These are phyloP conservation scores for Andrena bucephala DNA, from an alignment of 2,888 invertebrate genomes.

Conservation along the genomic window DNA sequence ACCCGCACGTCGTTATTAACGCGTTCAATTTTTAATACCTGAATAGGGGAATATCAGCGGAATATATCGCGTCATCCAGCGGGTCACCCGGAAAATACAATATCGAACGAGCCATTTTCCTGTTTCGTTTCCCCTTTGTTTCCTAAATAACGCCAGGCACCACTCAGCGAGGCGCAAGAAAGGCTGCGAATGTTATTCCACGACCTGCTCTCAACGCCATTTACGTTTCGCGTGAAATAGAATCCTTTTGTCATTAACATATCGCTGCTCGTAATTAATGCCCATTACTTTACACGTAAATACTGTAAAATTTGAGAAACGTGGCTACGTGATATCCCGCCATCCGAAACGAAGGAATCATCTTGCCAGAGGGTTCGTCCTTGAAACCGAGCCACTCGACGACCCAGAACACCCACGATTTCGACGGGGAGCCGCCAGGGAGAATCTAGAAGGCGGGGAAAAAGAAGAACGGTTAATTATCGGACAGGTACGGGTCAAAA, in stretches of 20 bases:
- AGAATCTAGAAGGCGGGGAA: neutral
- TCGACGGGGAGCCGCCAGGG: neutral
- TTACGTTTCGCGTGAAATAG: neutral
- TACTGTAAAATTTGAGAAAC: too few species aligned
- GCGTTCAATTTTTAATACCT: constrained; percentile 29
- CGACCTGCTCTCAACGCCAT: neutral
- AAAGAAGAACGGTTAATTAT: constrained; percentile 61
- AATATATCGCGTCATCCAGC: neutral
- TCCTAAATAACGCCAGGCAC: neutral
- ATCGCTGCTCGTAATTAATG: neutral
- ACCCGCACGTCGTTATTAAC: constrained; percentile 18
- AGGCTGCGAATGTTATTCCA: neutral
- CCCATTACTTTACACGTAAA: too few species aligned
- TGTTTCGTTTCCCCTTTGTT: neutral
- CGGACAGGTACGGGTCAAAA: constrained; percentile 52
- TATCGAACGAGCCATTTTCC: neutral
- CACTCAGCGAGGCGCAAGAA: neutral
- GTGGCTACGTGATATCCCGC: neutral
- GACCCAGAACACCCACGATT: constrained; percentile 39
- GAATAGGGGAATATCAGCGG: neutral
- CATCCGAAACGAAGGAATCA: neutral
- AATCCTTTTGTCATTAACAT: neutral
- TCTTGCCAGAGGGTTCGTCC: neutral
- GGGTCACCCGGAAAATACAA: neutral
- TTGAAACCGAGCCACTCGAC: neutral